Base-by-base conservation (phyloP, 2,888 invertebrate species). In the Aporophyla nigra region DNA sequence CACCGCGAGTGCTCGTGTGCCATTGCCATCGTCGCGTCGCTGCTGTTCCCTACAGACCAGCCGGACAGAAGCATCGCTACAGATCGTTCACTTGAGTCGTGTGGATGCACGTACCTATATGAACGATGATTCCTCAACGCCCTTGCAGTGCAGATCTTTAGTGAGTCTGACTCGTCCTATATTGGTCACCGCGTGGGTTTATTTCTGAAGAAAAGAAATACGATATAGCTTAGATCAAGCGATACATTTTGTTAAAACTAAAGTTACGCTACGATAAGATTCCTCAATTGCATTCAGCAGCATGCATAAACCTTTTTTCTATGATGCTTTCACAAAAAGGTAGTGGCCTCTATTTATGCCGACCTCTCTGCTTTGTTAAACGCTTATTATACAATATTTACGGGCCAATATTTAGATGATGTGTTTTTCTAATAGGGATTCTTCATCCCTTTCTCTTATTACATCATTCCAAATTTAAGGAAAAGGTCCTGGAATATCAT, bases 1-100 rank as follows among this genome's bases (percentile, higher is more conserved):
- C 16, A 24, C 46, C 49, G 59, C 58, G 73, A 27, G 51, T 19
- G 7, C 58, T 58, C 58, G 74, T 74, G 74, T 59, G 21, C 49
- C 68, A 40, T 67, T 9, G 14, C 19, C 16, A 10, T 40, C 24
- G 14, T 40, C 21, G 73, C 24, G 49, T n/a, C 1, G 5, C 24
- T 51, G 21, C 24, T 16, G 6, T 27, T 16, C 21, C 24, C 67
- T n/a, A 33, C 27, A 54, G n/a, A 27, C 16, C 53, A 46, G 71
- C 43, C 43, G 7, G n/a, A 33, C 21, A 33, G 33, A 33, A 46
- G 27, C 10, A 53, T 53, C 40, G 27, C 16, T 27, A 71, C 43
- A 54, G 71, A 27, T 53, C 16, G 19, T 16, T 27, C 16, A 21
- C 16, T 16, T 43, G 21, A 27, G 16, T 27, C 21, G n/a, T 16